Percentiles rank a stretch among this genome's conserved stretches.
Conservation (phyloP, 2,113 vertebrate genomes). For the Salminus brasiliensis region DNA sequence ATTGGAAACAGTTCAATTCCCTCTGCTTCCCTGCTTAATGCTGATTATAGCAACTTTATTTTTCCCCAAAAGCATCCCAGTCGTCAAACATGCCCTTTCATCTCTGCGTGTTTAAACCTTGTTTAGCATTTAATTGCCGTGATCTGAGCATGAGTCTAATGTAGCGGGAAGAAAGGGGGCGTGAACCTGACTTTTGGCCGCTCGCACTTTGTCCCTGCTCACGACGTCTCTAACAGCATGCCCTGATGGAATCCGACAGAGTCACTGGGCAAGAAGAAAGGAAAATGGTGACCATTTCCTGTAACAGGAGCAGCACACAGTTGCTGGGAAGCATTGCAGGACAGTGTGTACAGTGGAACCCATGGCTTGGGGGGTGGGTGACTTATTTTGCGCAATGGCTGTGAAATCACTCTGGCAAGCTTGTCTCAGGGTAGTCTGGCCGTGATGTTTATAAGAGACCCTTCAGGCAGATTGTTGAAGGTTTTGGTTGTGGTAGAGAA, state of each 20-base stretch:
- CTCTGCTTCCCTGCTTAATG: background rate
- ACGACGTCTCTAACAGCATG: constrained; percentile 14
- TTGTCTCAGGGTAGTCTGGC: background rate
- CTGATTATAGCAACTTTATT: background rate
- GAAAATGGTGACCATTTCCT: constrained; percentile 47
- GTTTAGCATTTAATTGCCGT: background rate
- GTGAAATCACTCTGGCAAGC: background rate
- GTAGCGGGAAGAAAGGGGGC: background rate
- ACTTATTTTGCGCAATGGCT: background rate
- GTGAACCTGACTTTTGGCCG: background rate
- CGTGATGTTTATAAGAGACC: background rate
- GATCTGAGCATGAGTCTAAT: constrained; percentile 20
- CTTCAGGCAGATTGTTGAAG: background rate
- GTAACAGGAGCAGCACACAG: constrained; percentile 44
- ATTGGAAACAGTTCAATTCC: background rate
- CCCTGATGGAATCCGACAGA: constrained; percentile 59
- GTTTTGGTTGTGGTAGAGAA: background rate
- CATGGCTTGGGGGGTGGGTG: background rate
- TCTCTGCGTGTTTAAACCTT: background rate
- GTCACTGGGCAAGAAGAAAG: constrained; percentile 43
- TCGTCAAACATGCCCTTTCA: background rate
- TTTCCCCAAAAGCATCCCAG: background rate
- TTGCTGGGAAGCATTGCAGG: constrained; percentile 49
- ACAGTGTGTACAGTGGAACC: constrained; percentile 38
- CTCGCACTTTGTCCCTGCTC: constrained; percentile 3